Conservation (phyloP, 2,888 invertebrate genomes). For the Tyria jacobaeae region DNA sequence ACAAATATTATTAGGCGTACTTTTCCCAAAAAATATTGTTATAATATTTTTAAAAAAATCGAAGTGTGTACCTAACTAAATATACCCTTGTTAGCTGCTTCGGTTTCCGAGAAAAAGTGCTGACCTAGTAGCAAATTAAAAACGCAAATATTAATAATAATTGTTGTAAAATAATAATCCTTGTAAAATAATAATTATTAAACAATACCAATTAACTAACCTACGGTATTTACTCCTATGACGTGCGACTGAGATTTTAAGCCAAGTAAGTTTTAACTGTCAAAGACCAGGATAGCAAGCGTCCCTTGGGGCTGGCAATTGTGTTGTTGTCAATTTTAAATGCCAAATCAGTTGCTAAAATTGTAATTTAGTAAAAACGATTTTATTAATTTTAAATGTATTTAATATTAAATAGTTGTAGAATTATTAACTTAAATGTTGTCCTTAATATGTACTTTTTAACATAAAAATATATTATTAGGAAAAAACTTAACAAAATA, state of each 20-base stretch:
- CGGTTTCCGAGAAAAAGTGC: neutral
- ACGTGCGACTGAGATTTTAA: slow-evolving; percentile 5
- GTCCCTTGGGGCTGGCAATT: too few relatives aligned
- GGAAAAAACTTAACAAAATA: too few relatives aligned
- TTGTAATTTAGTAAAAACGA: neutral
- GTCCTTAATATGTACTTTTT: too few relatives aligned
- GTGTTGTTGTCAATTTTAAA: neutral
- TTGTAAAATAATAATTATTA: neutral
- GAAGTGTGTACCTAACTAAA: too few relatives aligned
- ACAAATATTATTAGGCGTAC: too few relatives aligned
- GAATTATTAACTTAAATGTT: too few relatives aligned
- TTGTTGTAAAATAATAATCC: neutral
- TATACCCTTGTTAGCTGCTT: too few relatives aligned
- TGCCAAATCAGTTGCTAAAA: slow-evolving; percentile 34
- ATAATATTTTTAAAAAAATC: too few relatives aligned
- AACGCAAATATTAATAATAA: neutral
- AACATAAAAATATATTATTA: too few relatives aligned
- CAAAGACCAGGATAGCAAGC: too few relatives aligned
- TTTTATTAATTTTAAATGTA: slow-evolving; percentile 14
- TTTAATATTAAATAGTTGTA: neutral
- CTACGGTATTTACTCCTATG: neutral
- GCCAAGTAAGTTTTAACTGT: slow-evolving; percentile 1
- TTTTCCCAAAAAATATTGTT: too few relatives aligned
- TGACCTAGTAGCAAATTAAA: neutral
- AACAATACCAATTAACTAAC: neutral